These are phyloP conservation scores for Uromys caudimaculatus DNA, from an alignment of 2,797 vertebrate species.

Conservation along the genomic window DNA sequence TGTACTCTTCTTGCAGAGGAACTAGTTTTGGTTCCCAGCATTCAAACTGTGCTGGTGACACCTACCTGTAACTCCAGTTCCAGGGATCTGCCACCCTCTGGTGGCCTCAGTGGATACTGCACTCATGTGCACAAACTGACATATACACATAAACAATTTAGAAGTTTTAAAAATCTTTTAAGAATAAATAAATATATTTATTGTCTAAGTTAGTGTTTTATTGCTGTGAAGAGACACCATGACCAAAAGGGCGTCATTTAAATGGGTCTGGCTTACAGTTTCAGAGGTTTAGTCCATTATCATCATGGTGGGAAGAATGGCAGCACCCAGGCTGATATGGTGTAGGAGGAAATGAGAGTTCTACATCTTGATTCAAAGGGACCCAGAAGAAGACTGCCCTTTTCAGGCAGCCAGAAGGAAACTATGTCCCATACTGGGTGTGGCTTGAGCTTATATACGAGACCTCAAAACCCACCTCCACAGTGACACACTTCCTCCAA, in stretches of 20 bases:
- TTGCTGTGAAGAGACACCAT: neutral
- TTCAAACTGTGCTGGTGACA: too few relatives aligned
- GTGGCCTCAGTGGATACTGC: neutral
- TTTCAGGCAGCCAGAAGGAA: neutral
- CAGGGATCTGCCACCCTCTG: neutral
- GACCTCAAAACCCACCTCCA: neutral
- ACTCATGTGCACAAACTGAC: neutral
- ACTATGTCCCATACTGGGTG: neutral
- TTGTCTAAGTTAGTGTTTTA: neutral
- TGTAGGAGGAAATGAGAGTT: neutral
- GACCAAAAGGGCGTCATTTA: neutral
- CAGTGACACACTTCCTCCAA: neutral
- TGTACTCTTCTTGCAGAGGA: neutral
- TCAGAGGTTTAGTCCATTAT: neutral
- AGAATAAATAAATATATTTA: neutral
- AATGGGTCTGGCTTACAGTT: neutral
- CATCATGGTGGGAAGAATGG: neutral
- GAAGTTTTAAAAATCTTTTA: neutral
- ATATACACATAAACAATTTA: neutral
- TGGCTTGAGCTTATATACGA: neutral
- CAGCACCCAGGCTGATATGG: neutral
- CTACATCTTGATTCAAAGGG: neutral
- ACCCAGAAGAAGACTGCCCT: too few relatives aligned
- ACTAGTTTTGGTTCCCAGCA: neutral
- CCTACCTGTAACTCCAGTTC: neutral